A percentile compares a stretch with the other conserved stretches of the same genome.
Evolutionary conservation across 1,140 invertebrate species (phyloP).

Genomic region (Aphelenchoides fujianensis): DNA sequence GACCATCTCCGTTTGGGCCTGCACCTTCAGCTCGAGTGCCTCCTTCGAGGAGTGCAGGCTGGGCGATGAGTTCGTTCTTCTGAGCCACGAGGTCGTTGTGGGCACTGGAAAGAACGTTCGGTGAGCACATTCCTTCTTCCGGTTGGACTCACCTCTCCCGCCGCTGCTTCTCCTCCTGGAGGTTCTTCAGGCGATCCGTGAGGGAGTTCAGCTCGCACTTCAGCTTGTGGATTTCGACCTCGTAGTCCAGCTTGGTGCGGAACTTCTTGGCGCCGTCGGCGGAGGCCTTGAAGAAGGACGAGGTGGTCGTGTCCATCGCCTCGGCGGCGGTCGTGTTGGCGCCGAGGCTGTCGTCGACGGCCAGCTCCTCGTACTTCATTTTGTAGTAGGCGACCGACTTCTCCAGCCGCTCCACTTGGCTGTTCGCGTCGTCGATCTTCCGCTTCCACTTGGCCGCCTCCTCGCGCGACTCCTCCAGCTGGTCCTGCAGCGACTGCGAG

Average conservation of each 20-base stretch:
- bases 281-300: background rate
- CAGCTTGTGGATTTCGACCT: background rate
- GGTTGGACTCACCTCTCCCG: slow-evolving; percentile 2
- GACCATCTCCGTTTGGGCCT: background rate
- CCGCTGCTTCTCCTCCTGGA: slow-evolving; percentile 10
- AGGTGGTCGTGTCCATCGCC: background rate
- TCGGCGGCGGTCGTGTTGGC: background rate
- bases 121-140: background rate
- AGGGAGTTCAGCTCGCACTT: slow-evolving; percentile 5
- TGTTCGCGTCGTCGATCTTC: background rate
- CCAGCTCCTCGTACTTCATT: slow-evolving; percentile 3
- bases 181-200: background rate
- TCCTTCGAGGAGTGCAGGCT: slow-evolving; percentile 16
- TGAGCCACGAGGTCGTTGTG: background rate
- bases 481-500: background rate
- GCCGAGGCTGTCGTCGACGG: background rate
- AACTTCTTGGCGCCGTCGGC: background rate
- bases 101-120: background rate
- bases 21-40: slow-evolving; percentile 13
- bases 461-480: slow-evolving; percentile 1
- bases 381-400: slow-evolving; percentile 12
- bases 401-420: background rate
- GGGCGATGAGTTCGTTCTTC: slow-evolving; percentile 17
- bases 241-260: background rate
- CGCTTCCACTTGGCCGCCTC: background rate